phyloP scores from a whole-genome alignment of 1,140 invertebrate species.

The Hylaeus anthracinus region DNA sequence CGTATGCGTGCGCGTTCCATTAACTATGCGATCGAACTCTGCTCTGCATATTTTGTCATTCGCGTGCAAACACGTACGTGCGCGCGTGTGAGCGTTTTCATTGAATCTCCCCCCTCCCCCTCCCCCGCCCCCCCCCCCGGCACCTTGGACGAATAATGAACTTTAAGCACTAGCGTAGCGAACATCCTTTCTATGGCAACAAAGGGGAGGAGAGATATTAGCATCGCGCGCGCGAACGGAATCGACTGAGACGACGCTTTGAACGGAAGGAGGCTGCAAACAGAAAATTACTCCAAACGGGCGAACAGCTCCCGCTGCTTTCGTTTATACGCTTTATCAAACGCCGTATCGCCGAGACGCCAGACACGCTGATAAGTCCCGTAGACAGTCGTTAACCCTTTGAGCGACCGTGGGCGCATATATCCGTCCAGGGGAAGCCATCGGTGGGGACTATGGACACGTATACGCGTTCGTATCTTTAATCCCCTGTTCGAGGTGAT shows the following conservation, averaged over 20 bases:
- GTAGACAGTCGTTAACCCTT: too few species aligned
- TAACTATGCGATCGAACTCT: constrained; percentile 40
- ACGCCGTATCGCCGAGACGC: too few species aligned
- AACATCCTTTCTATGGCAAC: constrained; percentile 23
- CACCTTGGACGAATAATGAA: constrained; percentile 27
- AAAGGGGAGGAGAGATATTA: constrained; percentile 30
- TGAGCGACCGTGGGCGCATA: too few species aligned
- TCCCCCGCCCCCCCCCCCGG: too few species aligned
- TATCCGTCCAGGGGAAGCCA: too few species aligned
- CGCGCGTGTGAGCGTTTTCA: constrained; percentile 21
- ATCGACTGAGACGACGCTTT: constrained; percentile 18
- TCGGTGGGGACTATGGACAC: too few species aligned
- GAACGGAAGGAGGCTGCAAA: background rate
- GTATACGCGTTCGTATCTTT: too few species aligned
- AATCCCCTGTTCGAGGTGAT: too few species aligned
- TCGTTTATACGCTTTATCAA: background rate
- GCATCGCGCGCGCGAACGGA: constrained; percentile 11
- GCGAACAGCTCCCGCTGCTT: too few species aligned
- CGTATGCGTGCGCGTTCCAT: constrained; percentile 25
- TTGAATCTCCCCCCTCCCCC: constrained; percentile 17
- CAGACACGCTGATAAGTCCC: too few species aligned
- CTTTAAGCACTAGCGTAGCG: constrained; percentile 28
- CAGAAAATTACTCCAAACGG: background rate
- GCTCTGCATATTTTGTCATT: constrained; percentile 43
- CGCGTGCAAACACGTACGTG: constrained; percentile 12